A percentile compares a stretch with the other conserved stretches of the same genome.
phyloP scores from a whole-genome alignment of 2,888 invertebrate genomes.

The Agrotis clavis region DNA sequence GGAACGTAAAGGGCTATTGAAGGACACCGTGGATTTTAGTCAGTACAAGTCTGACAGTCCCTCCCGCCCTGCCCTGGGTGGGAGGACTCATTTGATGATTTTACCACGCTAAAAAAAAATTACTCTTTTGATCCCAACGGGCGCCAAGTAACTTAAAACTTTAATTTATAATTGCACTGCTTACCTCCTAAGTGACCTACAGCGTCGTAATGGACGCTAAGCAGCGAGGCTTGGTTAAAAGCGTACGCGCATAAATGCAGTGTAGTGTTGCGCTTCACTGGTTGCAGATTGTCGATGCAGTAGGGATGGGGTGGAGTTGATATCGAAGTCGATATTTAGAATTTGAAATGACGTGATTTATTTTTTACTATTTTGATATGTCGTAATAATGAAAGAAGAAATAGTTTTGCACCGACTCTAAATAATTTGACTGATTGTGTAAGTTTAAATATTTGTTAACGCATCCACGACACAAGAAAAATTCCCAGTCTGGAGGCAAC shows the following conservation, averaged over 20 bases:
- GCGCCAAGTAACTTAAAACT: conserved; percentile 36
- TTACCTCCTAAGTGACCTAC: conserved; percentile 62
- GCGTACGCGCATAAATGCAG: conserved; percentile 68
- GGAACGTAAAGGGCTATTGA: too few relatives aligned
- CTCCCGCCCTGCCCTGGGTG: too few relatives aligned
- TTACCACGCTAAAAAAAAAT: too few relatives aligned
- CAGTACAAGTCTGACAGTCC: too few relatives aligned
- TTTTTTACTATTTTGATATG: neutral
- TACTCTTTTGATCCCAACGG: conserved; percentile 1
- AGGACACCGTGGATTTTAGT: too few relatives aligned
- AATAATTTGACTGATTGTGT: too few relatives aligned
- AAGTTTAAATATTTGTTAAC: too few relatives aligned
- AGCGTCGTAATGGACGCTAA: conserved; percentile 66
- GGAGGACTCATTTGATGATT: too few relatives aligned
- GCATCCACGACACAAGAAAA: too few relatives aligned
- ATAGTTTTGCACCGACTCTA: neutral
- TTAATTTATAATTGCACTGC: conserved; percentile 47
- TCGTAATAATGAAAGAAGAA: too few relatives aligned
- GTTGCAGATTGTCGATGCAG: conserved; percentile 63
- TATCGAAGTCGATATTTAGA: conserved; percentile 17
- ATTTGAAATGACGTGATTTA: neutral
- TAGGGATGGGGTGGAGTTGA: conserved; percentile 23
- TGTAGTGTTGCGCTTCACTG: conserved; percentile 59
- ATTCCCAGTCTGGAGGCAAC: too few relatives aligned
- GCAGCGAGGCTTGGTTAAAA: conserved; percentile 68